Base-by-base conservation (phyloP, 2,888 invertebrate species). In the Trisateles emortualis region DNA sequence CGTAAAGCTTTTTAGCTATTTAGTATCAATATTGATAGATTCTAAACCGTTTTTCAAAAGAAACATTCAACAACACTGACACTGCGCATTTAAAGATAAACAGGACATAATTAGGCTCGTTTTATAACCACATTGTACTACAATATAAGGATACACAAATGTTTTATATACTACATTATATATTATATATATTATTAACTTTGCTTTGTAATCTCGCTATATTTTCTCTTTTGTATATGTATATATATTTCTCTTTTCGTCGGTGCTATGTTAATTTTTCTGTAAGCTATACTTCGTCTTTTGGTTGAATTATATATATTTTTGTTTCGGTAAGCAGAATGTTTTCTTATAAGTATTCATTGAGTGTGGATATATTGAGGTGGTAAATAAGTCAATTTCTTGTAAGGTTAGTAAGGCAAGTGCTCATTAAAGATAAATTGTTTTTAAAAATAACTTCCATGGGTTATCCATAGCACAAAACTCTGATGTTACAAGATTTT, bases 151-250 rank as follows among this genome's bases (percentile, higher is more conserved):
- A 51, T 66, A 58, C 59, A 62, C 52, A 55, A 33, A 13, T 48
- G 16, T 48, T 52, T 26, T 38, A 38, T 38, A 39, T 32, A 46
- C 14, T 47, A 39, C 11, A 4, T 19, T 22, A 13, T 57, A 38
- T 59, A 54, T 52, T 55, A 59, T 42, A 13, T 58, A 41, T 45
- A 41, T 22, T 44, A 49, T 52, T 52, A 67, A 70, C 72, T 77
- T 81, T 83, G 85, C 87, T 88, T 87, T 83, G 76, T 83, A 72
- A 66, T 78, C 78, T 84, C 74, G 88, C 87, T 84, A 77, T 74
- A 80, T 78, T 68, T 76, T 74, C 72, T 65, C 52, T 73, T 66
- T 72, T n/a, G n/a, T n/a, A n/a, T n/a, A n/a, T n/a, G 62, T 76
- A 71, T 68, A 74, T 64, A 67, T 74, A 71, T 59, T 60, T 50